These are phyloP conservation scores for Hylia prasina DNA, from an alignment of 2,113 vertebrate species.

Conservation along the genomic window DNA sequence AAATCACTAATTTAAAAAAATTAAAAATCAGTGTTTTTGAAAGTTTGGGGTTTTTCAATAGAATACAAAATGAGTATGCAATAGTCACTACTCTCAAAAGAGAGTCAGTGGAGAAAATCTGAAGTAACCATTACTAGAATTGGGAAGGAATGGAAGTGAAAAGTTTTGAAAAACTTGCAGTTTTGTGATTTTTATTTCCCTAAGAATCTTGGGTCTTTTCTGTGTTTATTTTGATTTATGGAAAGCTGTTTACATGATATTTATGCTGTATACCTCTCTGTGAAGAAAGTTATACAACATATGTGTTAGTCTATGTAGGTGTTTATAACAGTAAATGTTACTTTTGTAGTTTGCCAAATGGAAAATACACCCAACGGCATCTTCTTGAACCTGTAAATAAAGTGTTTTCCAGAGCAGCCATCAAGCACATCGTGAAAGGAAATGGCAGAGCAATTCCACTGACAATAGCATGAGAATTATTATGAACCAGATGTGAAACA, in stretches of 20 bases:
- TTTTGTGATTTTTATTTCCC: neutral
- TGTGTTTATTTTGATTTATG: neutral
- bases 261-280: neutral
- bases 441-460: slow-evolving; percentile 40
- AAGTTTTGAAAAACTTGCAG: neutral
- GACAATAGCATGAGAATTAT: slow-evolving; percentile 56
- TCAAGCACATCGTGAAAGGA: slow-evolving; percentile 58
- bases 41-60: neutral
- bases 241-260: slow-evolving; percentile 23
- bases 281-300: neutral
- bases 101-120: neutral
- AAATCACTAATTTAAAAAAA: neutral
- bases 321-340: slow-evolving; percentile 26
- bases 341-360: slow-evolving; percentile 32
- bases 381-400: slow-evolving; percentile 55
- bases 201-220: neutral
- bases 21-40: neutral
- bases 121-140: neutral
- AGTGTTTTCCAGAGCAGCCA: slow-evolving; percentile 49
- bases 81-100: neutral
- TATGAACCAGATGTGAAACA: slow-evolving; percentile 58
- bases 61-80: neutral
- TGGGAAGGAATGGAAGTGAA: neutral
- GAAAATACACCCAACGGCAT: slow-evolving; percentile 18
- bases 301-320: neutral